Conservation (phyloP, 2,113 vertebrate genomes). For the Bostrychus sinensis region DNA sequence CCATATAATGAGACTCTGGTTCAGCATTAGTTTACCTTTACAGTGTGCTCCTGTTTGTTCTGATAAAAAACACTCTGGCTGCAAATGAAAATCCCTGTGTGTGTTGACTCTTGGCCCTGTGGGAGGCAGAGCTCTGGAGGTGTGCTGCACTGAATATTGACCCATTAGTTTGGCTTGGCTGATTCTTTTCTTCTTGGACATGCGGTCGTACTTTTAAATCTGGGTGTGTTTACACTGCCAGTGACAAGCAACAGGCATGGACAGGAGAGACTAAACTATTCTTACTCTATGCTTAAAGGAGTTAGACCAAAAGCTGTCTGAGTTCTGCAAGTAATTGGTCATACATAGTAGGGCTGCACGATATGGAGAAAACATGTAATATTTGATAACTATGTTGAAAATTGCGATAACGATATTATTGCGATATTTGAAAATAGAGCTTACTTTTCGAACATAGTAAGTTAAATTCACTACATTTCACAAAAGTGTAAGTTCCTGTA, state of each 20-base stretch:
- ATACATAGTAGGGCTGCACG: background rate
- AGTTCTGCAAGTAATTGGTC: too few relatives aligned
- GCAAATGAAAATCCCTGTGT: conserved; percentile 35
- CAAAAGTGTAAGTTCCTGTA: too few relatives aligned
- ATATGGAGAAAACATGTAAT: too few relatives aligned
- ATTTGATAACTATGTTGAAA: too few relatives aligned
- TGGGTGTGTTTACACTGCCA: conserved; percentile 10
- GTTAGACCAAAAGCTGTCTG: too few relatives aligned
- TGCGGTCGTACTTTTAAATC: conserved; percentile 53
- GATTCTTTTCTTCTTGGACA: conserved; percentile 72
- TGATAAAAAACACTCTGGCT: conserved; percentile 42
- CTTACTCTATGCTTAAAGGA: too few relatives aligned
- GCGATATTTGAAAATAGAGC: too few relatives aligned
- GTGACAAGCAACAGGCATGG: conserved; percentile 15
- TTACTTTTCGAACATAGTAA: too few relatives aligned
- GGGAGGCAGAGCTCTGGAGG: background rate
- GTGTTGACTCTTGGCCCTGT: conserved; percentile 26
- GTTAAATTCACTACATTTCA: too few relatives aligned
- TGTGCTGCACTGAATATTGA: conserved; percentile 61
- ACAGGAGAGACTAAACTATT: background rate
- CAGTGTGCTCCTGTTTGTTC: conserved; percentile 50
- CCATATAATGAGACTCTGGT: conserved; percentile 25
- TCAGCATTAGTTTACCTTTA: conserved; percentile 38
- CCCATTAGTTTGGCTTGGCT: conserved; percentile 77
- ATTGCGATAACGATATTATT: too few relatives aligned